phyloP scores from a whole-genome alignment of 2,888 invertebrate genomes.

The Emmelina monodactyla region DNA sequence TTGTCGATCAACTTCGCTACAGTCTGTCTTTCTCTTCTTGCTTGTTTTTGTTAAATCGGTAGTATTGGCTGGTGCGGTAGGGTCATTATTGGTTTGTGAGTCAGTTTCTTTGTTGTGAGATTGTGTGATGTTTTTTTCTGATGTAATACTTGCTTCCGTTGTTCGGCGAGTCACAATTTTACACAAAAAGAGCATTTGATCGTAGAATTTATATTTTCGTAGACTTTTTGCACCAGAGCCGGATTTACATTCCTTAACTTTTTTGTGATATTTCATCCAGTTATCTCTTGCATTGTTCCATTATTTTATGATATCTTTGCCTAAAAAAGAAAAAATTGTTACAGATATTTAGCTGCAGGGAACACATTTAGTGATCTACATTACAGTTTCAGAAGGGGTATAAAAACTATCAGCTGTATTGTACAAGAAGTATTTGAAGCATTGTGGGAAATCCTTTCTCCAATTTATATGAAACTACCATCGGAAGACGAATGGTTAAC shows the following conservation, averaged over 20 bases:
- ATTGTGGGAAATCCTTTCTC: conserved; percentile 13
- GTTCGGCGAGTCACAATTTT: conserved; percentile 16
- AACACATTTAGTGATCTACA: conserved; percentile 19
- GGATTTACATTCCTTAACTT: conserved; percentile 20
- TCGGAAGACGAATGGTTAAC: conserved; percentile 13
- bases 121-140: conserved; percentile 17
- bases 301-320: conserved; percentile 13
- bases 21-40: conserved; percentile 19
- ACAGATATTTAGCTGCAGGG: conserved; percentile 16
- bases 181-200: conserved; percentile 16
- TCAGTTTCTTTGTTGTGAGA: conserved; percentile 18
- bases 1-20: conserved; percentile 16
- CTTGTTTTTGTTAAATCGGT: conserved; percentile 16
- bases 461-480: conserved; percentile 17
- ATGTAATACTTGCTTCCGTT: conserved; percentile 18
- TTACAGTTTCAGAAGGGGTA: conserved; percentile 18
- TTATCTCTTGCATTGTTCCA: conserved; percentile 18
- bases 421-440: conserved; percentile 16
- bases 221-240: conserved; percentile 18
- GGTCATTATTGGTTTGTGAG: conserved; percentile 19
- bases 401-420: conserved; percentile 18
- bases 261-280: conserved; percentile 22
- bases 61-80: conserved; percentile 18
- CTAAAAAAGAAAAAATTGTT: conserved; percentile 14
- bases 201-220: conserved; percentile 18